phyloP scores from a whole-genome alignment of 2,113 vertebrate genomes.

The Erpornis zantholeuca region DNA sequence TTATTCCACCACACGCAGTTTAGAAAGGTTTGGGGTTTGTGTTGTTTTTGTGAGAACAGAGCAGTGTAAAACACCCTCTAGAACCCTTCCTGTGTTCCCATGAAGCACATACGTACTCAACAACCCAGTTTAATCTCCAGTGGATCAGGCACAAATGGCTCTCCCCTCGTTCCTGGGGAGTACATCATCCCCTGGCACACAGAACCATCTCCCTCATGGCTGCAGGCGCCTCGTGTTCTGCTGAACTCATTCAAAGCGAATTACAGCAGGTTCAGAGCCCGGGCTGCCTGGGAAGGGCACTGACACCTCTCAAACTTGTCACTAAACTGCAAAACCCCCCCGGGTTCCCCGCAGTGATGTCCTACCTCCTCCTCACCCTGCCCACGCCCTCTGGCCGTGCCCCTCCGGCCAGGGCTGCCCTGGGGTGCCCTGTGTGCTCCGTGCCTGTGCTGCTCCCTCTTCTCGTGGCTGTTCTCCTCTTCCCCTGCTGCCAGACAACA shows the following conservation, averaged over 20 bases:
- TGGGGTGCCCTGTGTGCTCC: not conserved
- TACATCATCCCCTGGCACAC: not conserved
- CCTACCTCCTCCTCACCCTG: not conserved
- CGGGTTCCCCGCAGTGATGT: not conserved
- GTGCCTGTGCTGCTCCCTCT: not conserved
- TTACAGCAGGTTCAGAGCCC: not conserved
- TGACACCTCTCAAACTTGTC: constrained; percentile 34
- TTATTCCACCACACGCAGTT: not conserved
- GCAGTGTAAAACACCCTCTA: not conserved
- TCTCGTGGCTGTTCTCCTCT: not conserved
- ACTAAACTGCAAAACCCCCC: constrained; percentile 66
- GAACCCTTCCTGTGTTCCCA: not conserved
- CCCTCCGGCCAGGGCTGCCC: not conserved
- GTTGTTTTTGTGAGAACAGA: not conserved
- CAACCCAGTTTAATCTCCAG: not conserved
- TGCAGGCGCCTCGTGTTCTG: not conserved
- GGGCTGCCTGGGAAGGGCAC: not conserved
- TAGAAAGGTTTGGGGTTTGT: not conserved
- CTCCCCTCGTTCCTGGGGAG: not conserved
- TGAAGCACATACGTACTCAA: not conserved
- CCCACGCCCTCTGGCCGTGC: not conserved
- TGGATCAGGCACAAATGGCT: not conserved
- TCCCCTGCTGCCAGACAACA: not conserved
- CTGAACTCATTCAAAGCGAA: not conserved
- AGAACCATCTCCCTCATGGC: not conserved